Percentiles rank a stretch among this genome's conserved stretches.
Conservation (phyloP, 2,888 invertebrate species). For the Hirudinaria manillensis region DNA sequence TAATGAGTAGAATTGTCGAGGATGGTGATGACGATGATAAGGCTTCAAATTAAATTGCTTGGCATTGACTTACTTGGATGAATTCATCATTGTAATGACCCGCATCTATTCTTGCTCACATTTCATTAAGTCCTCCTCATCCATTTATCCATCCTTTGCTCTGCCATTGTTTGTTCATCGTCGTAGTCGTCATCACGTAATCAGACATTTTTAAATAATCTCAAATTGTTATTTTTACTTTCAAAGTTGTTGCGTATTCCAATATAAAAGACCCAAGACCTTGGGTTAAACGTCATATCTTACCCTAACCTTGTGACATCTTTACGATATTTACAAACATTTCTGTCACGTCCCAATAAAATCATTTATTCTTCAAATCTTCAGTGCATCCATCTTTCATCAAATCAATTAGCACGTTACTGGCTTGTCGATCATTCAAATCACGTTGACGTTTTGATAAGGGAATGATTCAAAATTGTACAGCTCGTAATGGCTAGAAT, state of each 20-base stretch:
- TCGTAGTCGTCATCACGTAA: slow-evolving; percentile 17
- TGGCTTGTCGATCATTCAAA: no score
- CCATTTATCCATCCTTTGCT: background rate
- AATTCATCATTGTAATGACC: slow-evolving; percentile 4
- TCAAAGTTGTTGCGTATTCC: background rate
- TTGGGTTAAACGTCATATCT: no score
- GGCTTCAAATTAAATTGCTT: background rate
- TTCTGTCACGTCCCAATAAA: no score
- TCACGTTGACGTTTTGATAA: no score
- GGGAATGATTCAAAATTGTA: no score
- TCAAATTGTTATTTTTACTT: background rate
- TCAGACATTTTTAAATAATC: background rate
- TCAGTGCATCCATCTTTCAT: no score
- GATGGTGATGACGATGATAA: slow-evolving; percentile 8
- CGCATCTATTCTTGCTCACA: no score
- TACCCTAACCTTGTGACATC: no score
- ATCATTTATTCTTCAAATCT: no score
- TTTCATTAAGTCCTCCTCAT: background rate
- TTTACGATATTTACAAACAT: no score
- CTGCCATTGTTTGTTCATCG: slow-evolving; percentile 4
- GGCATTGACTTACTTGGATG: slow-evolving; percentile 2
- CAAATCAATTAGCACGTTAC: no score
- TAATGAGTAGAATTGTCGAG: background rate
- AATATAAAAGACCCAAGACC: no score
- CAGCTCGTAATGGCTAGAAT: slow-evolving; percentile 16